Base-by-base conservation (phyloP, 2,113 vertebrate genomes). In the Barnardius zonarius region DNA sequence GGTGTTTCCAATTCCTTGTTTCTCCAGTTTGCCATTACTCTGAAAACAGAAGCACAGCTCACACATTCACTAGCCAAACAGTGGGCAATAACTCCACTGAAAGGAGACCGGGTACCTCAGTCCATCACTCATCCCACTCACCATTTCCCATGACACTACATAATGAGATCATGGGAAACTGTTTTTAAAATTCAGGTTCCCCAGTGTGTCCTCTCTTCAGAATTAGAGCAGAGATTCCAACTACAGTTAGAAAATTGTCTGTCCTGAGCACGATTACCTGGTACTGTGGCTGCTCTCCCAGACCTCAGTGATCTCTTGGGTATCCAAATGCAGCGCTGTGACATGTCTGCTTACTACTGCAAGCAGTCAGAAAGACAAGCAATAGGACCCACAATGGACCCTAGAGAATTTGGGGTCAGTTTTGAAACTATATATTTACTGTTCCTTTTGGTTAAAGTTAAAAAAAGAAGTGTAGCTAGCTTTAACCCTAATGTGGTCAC, bases 261-360 rank as follows among this genome's bases (percentile, higher is more conserved):
- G 0, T 80, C 39, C 59, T 41, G 15, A 77, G 23, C 22, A 30
- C 1, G 1, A 25, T 23, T 84, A 62, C 25, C 48, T 69, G 19
- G 61, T 59, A 35, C 17, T 76, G 54, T n/a, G 30, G 33, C 51
- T 59, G 37, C 22, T 5, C 24, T 62, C 48, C 74, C 22, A 74
- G 62, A 28, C 15, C 64, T 37, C 4, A 5, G 49, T 18, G 41
- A 33, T 63, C 39, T 61, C 35, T 28, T 12, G 33, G 20, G 14
- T 31, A n/a, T 10, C 16, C 68, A 76, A 43, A 86, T 2, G 2
- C 0, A 0, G 15, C 33, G 6, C 25, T 51, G n/a, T 25, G 35
- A 92, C 39, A 48, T 13, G 20, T 69, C 62, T 55, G 15, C 35
- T 69, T 30, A 61, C 27, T 5, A 33, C 25, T 12, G 35, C 18